Base-by-base conservation (phyloP, 35 echinoderm and acorn worm species). In the Heliocidaris erythrogramma region DNA sequence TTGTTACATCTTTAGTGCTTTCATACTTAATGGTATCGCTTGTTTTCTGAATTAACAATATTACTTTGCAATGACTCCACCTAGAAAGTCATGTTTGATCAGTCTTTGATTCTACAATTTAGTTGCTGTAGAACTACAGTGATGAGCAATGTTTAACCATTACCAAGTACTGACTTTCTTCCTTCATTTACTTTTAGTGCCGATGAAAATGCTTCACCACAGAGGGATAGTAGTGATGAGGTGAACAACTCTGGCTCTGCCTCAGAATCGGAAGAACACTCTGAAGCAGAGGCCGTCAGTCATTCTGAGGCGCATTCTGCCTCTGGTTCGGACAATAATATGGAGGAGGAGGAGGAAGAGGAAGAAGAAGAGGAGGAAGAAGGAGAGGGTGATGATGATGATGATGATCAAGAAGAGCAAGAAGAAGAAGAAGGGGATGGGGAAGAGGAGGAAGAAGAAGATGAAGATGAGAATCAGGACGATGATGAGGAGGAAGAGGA, bases 401-500 rank as follows among this genome's bases (percentile, higher is more conserved):
- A 95, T 53, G 92, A 96, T 30, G 88, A 93, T 11, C 49, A 95
- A 27, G 17, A 92, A 48, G 91, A 92, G 49, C 12, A 92, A 30
- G 17, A 92, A n/a, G 95, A 96, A 87, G 95, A 94, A 53, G 93
- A 94, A 12, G 95, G 88, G 30, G 95, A 93, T 32, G 95, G 89
- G 17, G 93, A 88, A n/a, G 94, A 84, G 21, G 88, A 90, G 31
- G 49, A 96, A 21, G 97, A 95, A 48, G 96, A 98, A 85, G 97
- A 96, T 5, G 97, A 94, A 29, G 95, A 96, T 6, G 94, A 96
- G 17, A 94, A 98, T 10, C 87, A 96, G 18, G 65, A 87, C 4
- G 92, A 95, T 24, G 88, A 96, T 32, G 94, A 96, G 47, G 95
- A 97, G 88, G 92, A 93, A 27, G 95, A 97, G 56, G 97, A 97